A percentile compares a stretch with the other conserved stretches of the same genome.
These are phyloP conservation scores for Gulo gulo DNA, from an alignment of 2,113 vertebrate genomes.

Conservation along the genomic window DNA sequence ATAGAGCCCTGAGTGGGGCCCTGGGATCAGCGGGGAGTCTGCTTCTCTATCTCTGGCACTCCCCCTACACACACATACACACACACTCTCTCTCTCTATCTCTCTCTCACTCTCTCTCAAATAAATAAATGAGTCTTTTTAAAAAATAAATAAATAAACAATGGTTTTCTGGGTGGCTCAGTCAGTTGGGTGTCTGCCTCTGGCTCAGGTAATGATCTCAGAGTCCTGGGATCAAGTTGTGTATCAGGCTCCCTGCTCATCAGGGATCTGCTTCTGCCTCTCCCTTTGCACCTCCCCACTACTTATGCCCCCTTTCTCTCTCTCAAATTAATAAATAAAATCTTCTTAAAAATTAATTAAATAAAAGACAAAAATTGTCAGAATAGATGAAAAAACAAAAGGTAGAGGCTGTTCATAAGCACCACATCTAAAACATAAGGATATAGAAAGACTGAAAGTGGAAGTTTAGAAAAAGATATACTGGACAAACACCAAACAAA, in stretches of 20 bases:
- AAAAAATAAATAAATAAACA: neutral
- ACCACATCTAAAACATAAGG: neutral
- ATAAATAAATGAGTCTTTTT: too few relatives aligned
- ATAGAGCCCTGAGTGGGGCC: too few relatives aligned
- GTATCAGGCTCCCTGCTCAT: neutral
- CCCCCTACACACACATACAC: too few relatives aligned
- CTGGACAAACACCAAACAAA: neutral
- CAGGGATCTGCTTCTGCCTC: neutral
- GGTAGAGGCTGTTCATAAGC: neutral
- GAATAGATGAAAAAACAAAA: neutral
- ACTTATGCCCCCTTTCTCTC: neutral
- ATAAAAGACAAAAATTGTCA: neutral
- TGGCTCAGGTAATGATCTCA: neutral
- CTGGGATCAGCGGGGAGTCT: too few relatives aligned
- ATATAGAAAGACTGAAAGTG: neutral
- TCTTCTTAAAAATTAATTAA: neutral
- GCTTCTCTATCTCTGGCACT: too few relatives aligned
- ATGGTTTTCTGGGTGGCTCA: neutral
- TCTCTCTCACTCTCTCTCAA: too few relatives aligned
- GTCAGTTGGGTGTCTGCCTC: neutral
- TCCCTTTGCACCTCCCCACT: neutral
- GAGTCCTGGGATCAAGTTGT: neutral
- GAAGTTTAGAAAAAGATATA: neutral
- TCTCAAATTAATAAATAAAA: neutral
- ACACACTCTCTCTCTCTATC: too few relatives aligned